Base-by-base conservation (phyloP, 2,888 invertebrate species). In the Tetheella fluctuosa region DNA sequence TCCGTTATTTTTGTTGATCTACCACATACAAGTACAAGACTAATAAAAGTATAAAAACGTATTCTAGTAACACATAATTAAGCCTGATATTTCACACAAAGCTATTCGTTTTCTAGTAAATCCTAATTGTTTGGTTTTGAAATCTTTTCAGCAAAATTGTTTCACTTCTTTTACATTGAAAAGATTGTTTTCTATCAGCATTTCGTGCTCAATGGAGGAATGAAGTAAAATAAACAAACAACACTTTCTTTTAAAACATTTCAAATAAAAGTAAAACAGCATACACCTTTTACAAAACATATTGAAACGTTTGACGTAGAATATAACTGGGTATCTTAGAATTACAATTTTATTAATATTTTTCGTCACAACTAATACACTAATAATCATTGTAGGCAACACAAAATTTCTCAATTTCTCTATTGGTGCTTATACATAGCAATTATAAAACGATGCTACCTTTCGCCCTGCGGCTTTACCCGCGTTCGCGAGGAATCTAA, bases 191-290 rank as follows among this genome's bases (percentile, higher is more conserved):
- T 37, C 20, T 37, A 6, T 30, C 12, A 55, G 42, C 25, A 28
- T 53, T 34, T 42, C 59, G 23, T 55, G 59, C 28, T 42, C 39
- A 53, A 61, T 61, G 53, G 57, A 59, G 58, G 54, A 59, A 58
- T 61, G 15, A 7, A 39, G 39, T 39, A n/a, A 39, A 39, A 39
- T 39, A 39, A 39, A n/a, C 63, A 66, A 70, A 67, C 64, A 68
- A 62, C 61, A 59, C 59, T 62, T 61, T 57, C 59, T 63, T 59
- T 54, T n/a, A 60, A 59, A 67, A 60, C 66, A 66, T 64, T 68
- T 62, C 54, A 61, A 67, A 65, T 67, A 61, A 65, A 63, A 67
- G 59, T 62, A 61, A 57, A 42, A 60, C 42, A 61, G 64, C 58
- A 55, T 54, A 56, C 59, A 57, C 59, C 57, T 63, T 61, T 59